Percentiles rank a stretch among this genome's conserved stretches.
Conservation (phyloP, 2,888 invertebrate species). For the Alloscopus bannaensis region DNA sequence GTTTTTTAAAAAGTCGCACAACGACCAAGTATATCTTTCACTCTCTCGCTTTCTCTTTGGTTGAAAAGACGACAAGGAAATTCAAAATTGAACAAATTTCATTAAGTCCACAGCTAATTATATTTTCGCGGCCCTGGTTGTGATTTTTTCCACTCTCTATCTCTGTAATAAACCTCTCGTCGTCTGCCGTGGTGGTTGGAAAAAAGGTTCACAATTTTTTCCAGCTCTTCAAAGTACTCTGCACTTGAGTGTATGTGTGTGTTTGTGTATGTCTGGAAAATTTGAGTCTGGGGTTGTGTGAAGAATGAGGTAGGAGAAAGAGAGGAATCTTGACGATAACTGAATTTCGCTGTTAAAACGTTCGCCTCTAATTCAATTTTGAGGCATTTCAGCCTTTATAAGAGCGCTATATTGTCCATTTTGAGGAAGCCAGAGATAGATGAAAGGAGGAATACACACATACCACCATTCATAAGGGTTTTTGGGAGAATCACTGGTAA, state of each 20-base stretch:
- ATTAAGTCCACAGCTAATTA: constrained; percentile 73
- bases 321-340: constrained; percentile 72
- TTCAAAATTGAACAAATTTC: constrained; percentile 73
- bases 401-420: constrained; percentile 72
- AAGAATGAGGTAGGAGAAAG: constrained; percentile 50
- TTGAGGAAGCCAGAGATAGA: constrained; percentile 56
- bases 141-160: constrained; percentile 70
- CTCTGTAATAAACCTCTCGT: too few relatives aligned
- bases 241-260: too few relatives aligned
- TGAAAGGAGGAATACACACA: constrained; percentile 46
- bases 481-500: too few relatives aligned
- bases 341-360: constrained; percentile 74
- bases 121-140: constrained; percentile 72
- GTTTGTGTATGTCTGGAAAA: too few relatives aligned
- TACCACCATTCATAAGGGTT: constrained; percentile 31
- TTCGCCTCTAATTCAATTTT: constrained; percentile 74
- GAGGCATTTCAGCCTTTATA: constrained; percentile 74
- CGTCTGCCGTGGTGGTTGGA: too few relatives aligned
- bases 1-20: constrained; percentile 28
- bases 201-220: too few relatives aligned
- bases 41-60: constrained; percentile 21
- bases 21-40: constrained; percentile 44
- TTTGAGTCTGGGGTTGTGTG: too few relatives aligned
- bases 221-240: too few relatives aligned
- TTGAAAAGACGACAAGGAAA: constrained; percentile 64